Conservation (phyloP, 2,113 vertebrate species). For the Burhinus bistriatus region DNA sequence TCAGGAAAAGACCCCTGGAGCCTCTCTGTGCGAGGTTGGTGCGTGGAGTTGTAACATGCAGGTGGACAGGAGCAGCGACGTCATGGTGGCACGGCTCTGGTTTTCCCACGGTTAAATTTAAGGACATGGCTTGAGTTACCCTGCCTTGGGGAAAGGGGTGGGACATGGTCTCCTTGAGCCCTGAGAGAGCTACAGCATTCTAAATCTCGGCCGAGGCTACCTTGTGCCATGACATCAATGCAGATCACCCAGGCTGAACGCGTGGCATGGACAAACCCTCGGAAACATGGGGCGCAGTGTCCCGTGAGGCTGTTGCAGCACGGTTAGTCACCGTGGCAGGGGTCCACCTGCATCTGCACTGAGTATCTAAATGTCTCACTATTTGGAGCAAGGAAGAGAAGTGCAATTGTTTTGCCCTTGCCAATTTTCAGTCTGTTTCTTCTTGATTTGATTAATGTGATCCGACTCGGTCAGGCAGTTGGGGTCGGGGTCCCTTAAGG, state of each 20-base stretch:
- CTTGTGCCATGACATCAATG: accelerated
- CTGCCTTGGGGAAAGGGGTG: neutral
- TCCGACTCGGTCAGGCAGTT: neutral
- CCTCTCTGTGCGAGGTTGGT: neutral
- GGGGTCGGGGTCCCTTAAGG: neutral
- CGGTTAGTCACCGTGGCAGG: accelerated
- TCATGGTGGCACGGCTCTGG: accelerated
- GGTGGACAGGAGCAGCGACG: neutral
- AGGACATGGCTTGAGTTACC: neutral
- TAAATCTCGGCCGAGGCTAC: neutral
- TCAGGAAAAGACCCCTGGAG: neutral
- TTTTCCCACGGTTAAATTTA: neutral
- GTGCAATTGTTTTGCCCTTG: neutral
- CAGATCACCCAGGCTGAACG: accelerated
- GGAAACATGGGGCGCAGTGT: accelerated
- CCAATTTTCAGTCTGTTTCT: neutral
- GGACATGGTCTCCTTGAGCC: neutral
- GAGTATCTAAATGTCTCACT: too few species aligned
- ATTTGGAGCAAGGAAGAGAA: neutral
- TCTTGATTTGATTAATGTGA: neutral
- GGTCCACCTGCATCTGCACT: neutral
- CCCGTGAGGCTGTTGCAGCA: neutral
- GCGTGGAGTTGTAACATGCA: accelerated
- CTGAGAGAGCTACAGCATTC: neutral
- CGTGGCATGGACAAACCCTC: accelerated